phyloP scores from a whole-genome alignment of 2,113 vertebrate genomes.

The Anhinga rufa region DNA sequence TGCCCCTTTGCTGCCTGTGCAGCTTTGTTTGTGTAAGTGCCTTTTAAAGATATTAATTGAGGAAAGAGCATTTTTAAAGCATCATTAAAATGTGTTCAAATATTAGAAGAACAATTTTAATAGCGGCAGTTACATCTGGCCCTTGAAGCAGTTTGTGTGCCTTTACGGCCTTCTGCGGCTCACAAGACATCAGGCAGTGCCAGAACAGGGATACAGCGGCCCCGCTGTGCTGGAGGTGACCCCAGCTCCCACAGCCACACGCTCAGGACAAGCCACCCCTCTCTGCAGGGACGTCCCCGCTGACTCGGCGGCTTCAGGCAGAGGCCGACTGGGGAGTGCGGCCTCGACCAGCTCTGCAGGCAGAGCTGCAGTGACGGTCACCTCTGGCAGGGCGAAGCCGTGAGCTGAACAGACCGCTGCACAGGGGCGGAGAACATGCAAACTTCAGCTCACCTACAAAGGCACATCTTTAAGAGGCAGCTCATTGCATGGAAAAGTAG shows the following conservation, averaged over 20 bases:
- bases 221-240: not conserved
- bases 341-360: not conserved
- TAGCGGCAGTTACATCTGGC: not conserved
- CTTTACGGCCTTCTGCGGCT: not conserved
- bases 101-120: not conserved
- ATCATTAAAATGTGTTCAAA: not conserved
- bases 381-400: not conserved
- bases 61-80: not conserved
- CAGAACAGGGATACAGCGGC: rapidly evolving
- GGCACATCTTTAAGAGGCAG: not conserved
- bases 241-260: not conserved
- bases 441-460: not conserved
- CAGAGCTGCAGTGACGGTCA: not conserved
- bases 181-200: not conserved
- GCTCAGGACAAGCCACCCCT: rapidly evolving
- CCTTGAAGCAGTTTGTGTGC: not conserved
- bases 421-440: not conserved
- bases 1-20: not conserved
- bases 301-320: not conserved
- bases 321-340: not conserved
- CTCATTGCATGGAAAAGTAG: not conserved
- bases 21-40: not conserved
- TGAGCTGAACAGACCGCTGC: not conserved
- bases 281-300: not conserved
- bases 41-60: not conserved